phyloP scores from a whole-genome alignment of 37 sponge, comb jelly and placozoan genomes.

The Ephydatia muelleri region DNA sequence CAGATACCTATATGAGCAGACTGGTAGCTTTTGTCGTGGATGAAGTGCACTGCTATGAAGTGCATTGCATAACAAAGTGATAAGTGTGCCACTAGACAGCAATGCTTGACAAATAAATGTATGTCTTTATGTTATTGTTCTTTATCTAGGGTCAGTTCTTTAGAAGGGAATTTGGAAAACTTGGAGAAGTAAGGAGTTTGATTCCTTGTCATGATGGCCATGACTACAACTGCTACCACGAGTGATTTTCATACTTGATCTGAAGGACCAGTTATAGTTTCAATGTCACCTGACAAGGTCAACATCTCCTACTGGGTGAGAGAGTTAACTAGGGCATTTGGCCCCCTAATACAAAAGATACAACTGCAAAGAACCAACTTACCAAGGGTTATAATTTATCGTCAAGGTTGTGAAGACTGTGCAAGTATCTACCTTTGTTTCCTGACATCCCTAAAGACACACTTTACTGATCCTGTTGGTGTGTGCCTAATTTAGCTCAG shows the following conservation, averaged over 20 bases:
- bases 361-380: not conserved
- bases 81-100: no score
- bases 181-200: conserved; percentile 35
- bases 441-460: not conserved
- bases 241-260: not conserved
- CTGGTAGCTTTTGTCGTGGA: conserved; percentile 90
- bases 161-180: not conserved
- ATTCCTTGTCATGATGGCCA: conserved; percentile 16
- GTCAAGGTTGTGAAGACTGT: not conserved
- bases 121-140: no score
- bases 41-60: conserved; percentile 98
- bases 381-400: not conserved
- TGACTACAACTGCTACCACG: conserved; percentile 30
- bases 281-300: not conserved
- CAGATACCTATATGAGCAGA: no score
- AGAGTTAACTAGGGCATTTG: not conserved
- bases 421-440: not conserved
- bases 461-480: not conserved
- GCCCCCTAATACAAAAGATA: not conserved
- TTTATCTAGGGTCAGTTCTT: conserved; percentile 23
- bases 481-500: not conserved
- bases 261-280: not conserved
- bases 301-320: not conserved
- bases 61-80: conserved; percentile 56
- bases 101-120: no score